phyloP scores from a whole-genome alignment of 37 sponge, comb jelly and placozoan species.

The Cliona cf. orientalis region DNA sequence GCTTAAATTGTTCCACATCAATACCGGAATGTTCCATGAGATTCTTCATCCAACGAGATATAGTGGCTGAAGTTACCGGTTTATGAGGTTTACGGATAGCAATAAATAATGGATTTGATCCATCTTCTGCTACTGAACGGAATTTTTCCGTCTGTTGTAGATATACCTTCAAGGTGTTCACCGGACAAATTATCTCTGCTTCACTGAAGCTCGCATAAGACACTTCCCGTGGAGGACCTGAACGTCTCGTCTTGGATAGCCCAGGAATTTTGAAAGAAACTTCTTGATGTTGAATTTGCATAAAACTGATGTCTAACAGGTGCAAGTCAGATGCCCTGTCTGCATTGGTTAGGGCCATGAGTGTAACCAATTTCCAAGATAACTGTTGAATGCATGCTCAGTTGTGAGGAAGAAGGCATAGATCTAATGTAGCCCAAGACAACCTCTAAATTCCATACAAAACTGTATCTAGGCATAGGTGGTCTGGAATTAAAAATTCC shows the following conservation, averaged over 20 bases:
- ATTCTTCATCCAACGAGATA: not conserved
- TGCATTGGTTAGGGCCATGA: constrained; percentile 5
- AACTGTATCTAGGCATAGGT: not conserved
- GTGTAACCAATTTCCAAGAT: not conserved
- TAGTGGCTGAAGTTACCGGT: not conserved
- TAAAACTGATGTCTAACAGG: not conserved
- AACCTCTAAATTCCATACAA: not conserved
- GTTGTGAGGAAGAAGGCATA: not conserved
- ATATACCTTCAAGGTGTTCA: not conserved
- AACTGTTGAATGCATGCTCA: not conserved
- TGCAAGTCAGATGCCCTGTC: constrained; percentile 6
- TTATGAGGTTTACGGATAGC: not conserved
- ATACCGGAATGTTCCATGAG: not conserved
- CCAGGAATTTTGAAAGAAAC: not conserved
- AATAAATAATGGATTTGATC: not conserved
- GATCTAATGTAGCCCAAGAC: not conserved
- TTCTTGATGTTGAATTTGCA: not conserved
- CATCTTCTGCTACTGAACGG: not conserved
- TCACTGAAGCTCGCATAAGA: not conserved
- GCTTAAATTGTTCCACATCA: not conserved
- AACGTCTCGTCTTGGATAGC: constrained; percentile 10
- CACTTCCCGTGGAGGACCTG: constrained; percentile 1
- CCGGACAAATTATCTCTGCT: not conserved
- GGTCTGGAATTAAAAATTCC: not conserved
- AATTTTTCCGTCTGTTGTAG: not conserved